Evolutionary conservation across 1,140 invertebrate species (phyloP).

Genomic region (Drosophila fuyamai): DNA sequence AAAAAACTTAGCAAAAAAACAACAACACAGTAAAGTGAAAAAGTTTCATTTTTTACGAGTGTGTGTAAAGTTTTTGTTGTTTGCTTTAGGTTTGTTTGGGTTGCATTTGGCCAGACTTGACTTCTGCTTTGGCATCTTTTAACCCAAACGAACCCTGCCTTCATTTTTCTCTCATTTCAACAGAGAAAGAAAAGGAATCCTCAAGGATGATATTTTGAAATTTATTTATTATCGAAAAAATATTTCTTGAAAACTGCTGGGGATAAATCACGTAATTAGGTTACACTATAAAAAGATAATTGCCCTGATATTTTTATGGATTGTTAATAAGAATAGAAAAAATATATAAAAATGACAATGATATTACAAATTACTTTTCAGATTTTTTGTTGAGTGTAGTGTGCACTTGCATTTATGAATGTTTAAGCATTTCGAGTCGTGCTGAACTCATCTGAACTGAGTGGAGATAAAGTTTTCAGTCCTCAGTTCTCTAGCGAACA

Average conservation of each 20-base stretch:
- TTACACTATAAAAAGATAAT: too few species aligned
- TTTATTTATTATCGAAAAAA: neutral
- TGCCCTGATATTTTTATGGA: too few species aligned
- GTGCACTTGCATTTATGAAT: slow-evolving; percentile 78
- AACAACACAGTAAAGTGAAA: slow-evolving; percentile 29
- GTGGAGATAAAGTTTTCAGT: slow-evolving; percentile 50
- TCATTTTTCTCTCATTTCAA: neutral
- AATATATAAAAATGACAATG: too few species aligned
- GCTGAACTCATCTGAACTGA: slow-evolving; percentile 45
- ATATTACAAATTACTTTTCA: too few species aligned
- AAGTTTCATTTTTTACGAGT: slow-evolving; percentile 30
- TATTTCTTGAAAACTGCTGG: too few species aligned
- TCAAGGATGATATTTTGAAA: neutral
- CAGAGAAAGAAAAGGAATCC: neutral
- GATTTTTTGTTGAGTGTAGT: slow-evolving; percentile 30
- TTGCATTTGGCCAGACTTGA: slow-evolving; percentile 66
- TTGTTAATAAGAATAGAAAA: too few species aligned
- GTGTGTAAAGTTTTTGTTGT: slow-evolving; percentile 40
- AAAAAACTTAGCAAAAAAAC: slow-evolving; percentile 43
- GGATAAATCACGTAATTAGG: too few species aligned
- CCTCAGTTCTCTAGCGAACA: slow-evolving; percentile 33
- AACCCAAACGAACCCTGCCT: slow-evolving; percentile 46
- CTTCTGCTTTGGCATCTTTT: slow-evolving; percentile 62
- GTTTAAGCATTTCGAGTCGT: slow-evolving; percentile 65
- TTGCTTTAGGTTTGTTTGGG: slow-evolving; percentile 56